Conservation (phyloP, 1,140 invertebrate genomes). For the Drosophila neocordata region DNA sequence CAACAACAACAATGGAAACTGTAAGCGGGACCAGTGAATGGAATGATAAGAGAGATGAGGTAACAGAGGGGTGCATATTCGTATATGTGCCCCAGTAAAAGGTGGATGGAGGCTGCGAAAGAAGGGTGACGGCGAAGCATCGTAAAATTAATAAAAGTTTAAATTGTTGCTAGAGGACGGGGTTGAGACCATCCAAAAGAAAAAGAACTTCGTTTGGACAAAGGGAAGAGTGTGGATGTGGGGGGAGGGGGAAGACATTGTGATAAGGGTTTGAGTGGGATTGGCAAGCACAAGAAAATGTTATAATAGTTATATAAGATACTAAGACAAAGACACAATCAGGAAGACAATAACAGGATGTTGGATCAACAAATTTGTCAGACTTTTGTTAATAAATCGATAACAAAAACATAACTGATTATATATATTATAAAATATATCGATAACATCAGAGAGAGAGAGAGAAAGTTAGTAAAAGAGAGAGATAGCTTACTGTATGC, state of each 20-base stretch:
- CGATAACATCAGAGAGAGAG: neutral
- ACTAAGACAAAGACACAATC: neutral
- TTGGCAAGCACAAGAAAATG: neutral
- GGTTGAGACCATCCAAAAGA: slow-evolving; percentile 4
- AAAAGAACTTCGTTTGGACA: neutral
- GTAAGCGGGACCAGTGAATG: neutral
- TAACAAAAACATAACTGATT: slow-evolving; percentile 1
- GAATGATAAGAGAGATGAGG: neutral
- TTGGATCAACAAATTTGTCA: neutral
- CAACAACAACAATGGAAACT: slow-evolving; percentile 64
- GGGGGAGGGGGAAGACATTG: neutral
- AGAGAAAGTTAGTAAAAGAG: neutral
- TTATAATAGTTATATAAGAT: neutral
- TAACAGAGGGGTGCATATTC: neutral
- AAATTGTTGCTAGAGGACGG: slow-evolving; percentile 68
- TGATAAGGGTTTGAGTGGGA: too few species aligned
- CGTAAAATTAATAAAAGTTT: slow-evolving; percentile 81
- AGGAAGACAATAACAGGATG: neutral
- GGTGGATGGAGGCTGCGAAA: neutral
- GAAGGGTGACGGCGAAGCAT: slow-evolving; percentile 1
- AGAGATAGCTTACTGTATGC: slow-evolving; percentile 8
- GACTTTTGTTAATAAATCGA: slow-evolving; percentile 3
- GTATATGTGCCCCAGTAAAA: slow-evolving; percentile 22
- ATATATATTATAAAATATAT: neutral
- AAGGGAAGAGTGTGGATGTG: neutral